phyloP scores from a whole-genome alignment of 2,113 vertebrate species.

The Phaetusa simplex region DNA sequence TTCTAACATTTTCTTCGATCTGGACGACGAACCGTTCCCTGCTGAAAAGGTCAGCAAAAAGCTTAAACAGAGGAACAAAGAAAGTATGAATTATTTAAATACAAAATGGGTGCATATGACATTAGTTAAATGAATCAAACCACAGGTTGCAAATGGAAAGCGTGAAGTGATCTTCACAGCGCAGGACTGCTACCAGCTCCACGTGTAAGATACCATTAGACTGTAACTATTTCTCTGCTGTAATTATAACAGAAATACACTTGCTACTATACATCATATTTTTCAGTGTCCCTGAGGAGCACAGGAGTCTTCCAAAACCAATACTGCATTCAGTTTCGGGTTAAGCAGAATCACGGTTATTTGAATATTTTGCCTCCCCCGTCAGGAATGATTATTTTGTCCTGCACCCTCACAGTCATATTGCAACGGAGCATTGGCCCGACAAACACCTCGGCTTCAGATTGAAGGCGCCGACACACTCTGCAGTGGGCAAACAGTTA shows the following conservation, averaged over 20 bases:
- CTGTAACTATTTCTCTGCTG: background rate
- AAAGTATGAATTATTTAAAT: background rate
- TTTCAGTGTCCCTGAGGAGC: background rate
- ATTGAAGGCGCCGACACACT: background rate
- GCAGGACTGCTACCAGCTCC: background rate
- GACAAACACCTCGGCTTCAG: background rate
- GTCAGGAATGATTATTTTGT: background rate
- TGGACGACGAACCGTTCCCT: background rate
- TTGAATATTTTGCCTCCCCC: background rate
- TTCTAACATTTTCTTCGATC: background rate
- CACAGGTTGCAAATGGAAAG: background rate
- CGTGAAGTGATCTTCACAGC: background rate
- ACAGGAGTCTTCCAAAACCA: background rate
- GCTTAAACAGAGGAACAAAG: background rate
- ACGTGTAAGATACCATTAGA: background rate
- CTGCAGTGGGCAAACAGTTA: background rate
- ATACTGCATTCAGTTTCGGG: background rate
- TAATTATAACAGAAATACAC: background rate
- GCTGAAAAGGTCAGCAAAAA: background rate
- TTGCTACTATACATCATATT: background rate
- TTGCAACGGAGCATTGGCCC: background rate
- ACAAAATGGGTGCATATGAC: background rate
- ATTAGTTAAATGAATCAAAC: background rate
- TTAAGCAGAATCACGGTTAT: background rate
- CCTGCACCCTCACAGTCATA: background rate